Conservation (phyloP, 2,888 invertebrate genomes). For the Parascotia fuliginaria region DNA sequence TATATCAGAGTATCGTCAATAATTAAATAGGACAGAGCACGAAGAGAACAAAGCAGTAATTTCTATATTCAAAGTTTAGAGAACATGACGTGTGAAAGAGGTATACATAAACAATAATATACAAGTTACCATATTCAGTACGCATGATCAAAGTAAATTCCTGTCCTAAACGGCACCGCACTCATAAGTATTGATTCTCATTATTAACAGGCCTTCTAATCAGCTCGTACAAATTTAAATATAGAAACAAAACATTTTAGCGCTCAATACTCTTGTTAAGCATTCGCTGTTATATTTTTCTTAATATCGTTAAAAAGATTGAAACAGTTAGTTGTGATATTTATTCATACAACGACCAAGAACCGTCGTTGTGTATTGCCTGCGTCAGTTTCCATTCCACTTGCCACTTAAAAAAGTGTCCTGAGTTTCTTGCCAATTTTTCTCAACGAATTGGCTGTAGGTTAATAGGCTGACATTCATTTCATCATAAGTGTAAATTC, state of each 20-base stretch:
- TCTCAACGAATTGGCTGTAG: no score
- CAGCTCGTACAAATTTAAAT: not conserved
- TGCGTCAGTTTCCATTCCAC: no score
- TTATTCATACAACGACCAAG: no score
- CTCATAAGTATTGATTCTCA: not conserved
- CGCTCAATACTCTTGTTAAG: not conserved
- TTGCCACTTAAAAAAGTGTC: no score
- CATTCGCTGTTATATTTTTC: not conserved
- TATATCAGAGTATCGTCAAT: no score
- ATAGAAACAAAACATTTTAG: not conserved
- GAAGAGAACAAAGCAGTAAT: not conserved
- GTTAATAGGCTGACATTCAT: no score
- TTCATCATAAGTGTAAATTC: no score
- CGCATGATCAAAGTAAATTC: conserved; percentile 2
- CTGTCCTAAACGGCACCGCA: not conserved
- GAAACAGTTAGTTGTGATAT: no score
- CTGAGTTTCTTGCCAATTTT: no score
- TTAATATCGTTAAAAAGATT: not conserved
- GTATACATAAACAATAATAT: not conserved
- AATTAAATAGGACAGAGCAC: no score
- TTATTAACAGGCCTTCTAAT: not conserved
- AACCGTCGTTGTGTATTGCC: no score
- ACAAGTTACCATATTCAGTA: conserved; percentile 1
- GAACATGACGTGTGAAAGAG: not conserved
- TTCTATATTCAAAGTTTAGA: not conserved